Evolutionary conservation across 2,797 vertebrate genomes (phyloP).

Genomic region (Rhodeus uyekii): DNA sequence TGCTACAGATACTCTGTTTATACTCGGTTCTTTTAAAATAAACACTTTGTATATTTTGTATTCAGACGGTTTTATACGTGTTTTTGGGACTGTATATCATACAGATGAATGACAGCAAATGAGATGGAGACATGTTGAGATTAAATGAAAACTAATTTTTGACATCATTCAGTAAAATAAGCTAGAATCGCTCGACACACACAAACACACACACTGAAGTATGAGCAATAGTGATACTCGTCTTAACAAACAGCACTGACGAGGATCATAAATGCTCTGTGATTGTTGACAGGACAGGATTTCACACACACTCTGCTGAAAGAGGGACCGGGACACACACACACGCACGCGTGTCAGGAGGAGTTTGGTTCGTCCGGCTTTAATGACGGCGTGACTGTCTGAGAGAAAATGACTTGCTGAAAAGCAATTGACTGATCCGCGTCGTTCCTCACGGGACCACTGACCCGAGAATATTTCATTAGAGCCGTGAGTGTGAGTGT

Average conservation of each 20-base stretch:
- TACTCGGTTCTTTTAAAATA: too few species aligned
- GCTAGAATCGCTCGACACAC: neutral
- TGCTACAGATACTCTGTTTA: too few species aligned
- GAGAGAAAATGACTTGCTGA: conserved; percentile 87
- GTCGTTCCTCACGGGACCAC: conserved; percentile 89
- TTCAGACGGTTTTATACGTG: neutral
- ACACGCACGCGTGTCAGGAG: conserved; percentile 66
- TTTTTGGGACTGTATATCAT: neutral
- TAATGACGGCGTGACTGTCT: conserved; percentile 80
- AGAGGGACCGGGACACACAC: neutral
- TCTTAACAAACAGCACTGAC: neutral
- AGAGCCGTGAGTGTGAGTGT: conserved; percentile 66
- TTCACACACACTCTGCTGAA: neutral
- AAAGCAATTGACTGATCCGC: conserved; percentile 92
- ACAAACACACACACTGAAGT: neutral
- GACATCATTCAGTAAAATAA: neutral
- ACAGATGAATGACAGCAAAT: neutral
- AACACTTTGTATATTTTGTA: neutral
- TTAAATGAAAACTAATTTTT: neutral
- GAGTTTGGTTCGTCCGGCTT: conserved; percentile 75
- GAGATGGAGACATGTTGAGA: neutral
- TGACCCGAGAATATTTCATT: conserved; percentile 99
- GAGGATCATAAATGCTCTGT: neutral
- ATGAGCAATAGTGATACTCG: neutral
- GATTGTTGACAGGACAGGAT: neutral